These are phyloP conservation scores for Stomatorhinus ivindoensis DNA, from an alignment of 2,113 vertebrate genomes.

Conservation along the genomic window DNA sequence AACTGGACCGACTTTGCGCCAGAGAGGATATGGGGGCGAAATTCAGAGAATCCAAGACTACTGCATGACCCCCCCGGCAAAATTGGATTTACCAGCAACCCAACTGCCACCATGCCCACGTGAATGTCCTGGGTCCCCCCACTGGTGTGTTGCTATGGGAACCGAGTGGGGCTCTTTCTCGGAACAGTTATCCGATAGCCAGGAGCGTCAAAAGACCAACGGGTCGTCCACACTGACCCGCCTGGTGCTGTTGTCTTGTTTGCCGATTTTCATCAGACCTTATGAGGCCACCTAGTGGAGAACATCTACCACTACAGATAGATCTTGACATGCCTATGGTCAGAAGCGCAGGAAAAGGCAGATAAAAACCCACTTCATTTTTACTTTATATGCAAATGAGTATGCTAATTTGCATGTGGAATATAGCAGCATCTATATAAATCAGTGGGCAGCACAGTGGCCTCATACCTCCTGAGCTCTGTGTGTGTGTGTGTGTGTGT, in stretches of 20 bases:
- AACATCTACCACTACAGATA: neutral
- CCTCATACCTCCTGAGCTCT: neutral
- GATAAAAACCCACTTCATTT: neutral
- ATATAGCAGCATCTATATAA: neutral
- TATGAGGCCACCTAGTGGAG: neutral
- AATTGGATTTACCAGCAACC: neutral
- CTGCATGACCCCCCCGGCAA: neutral
- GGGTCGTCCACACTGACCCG: neutral
- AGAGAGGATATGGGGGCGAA: neutral
- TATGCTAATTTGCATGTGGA: neutral
- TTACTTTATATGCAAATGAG: constrained; percentile 1
- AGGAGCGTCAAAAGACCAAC: neutral
- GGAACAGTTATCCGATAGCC: neutral
- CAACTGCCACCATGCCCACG: neutral
- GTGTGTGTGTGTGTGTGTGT: neutral
- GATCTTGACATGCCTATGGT: neutral
- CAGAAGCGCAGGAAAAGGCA: neutral
- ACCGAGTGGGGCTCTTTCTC: neutral
- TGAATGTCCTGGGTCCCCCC: neutral
- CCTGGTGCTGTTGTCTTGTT: neutral
- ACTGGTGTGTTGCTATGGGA: constrained; percentile 1
- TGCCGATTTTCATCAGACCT: neutral
- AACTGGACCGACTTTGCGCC: neutral
- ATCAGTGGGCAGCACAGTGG: neutral
- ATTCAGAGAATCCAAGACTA: neutral